Evolutionary conservation across 1,140 invertebrate species (phyloP), one percentile per base, ranked within the genome.

Genomic region (Aphis craccivora): DNA sequence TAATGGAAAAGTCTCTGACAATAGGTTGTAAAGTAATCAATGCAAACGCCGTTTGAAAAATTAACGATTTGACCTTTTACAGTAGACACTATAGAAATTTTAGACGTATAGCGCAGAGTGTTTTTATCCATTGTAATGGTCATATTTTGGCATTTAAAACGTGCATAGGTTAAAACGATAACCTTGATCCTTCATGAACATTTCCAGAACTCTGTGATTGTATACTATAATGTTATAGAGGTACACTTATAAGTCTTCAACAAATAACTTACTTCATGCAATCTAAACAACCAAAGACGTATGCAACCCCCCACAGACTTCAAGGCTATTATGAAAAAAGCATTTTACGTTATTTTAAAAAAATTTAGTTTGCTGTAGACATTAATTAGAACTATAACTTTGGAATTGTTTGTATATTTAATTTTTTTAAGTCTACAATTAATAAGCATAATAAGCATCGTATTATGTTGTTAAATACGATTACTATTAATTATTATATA

Each of bases 61-160:
- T 93, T 91, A 93, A 93, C 91, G 81, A 55, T 93, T 93, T 86
- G 91, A 93, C 91, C 91, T 93, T 93, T 93, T 20, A 53, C 23
- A 18, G 55, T 76, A 48, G 18, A 53, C n/a, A 81, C 30, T 25
- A 76, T 76, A 48, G 88, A 40, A 22, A 76, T 53, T 81, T 83
- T n/a, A 55, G n/a, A 92, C 67, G 22, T 22, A 48, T 40, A 83
- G n/a, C 90, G 45, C 37, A 43, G 23, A 91, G 43, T 37, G 55
- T 67, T 91, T 76, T 60, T 91, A 76, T 92, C 30, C 91, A 51
- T 51, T 81, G 76, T 83, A 92, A 92, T 25, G 76, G 40, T 92
- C 76, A 81, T 84, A 92, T 83, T 81, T 92, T 92, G 91, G 91
- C 91, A 92, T 92, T 92, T 92, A 92, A 40, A 92, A 92, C 43